A percentile compares a stretch with the other conserved stretches of the same genome.
These are phyloP conservation scores for Tetraneura akinire DNA, from an alignment of 1,140 invertebrate species.

Conservation along the genomic window DNA sequence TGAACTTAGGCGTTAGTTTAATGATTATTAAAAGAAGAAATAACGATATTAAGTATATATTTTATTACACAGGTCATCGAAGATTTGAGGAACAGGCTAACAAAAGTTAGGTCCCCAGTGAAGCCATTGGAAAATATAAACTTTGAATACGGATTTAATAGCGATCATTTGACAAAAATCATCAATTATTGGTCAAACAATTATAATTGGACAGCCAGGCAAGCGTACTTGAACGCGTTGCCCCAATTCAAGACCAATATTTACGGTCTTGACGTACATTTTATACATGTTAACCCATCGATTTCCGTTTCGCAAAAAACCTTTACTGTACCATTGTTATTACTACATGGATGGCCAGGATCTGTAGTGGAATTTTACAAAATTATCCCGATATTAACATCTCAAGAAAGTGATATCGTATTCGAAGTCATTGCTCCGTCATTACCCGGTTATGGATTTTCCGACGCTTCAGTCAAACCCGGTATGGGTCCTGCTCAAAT, in stretches of 20 bases:
- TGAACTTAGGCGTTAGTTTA: too few species aligned
- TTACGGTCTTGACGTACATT: conserved; percentile 74
- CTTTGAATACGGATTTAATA: conserved; percentile 79
- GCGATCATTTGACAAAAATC: conserved; percentile 67
- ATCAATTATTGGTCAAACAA: conserved; percentile 72
- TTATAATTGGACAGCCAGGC: conserved; percentile 74
- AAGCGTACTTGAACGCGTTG: conserved; percentile 69
- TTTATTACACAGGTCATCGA: conserved; percentile 48
- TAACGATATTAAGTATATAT: too few species aligned
- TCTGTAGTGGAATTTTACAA: conserved; percentile 84
- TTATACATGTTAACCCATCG: conserved; percentile 66
- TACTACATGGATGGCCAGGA: conserved; percentile 91
- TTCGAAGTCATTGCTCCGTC: conserved; percentile 81
- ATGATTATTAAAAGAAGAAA: too few species aligned
- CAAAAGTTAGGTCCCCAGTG: conserved; percentile 18
- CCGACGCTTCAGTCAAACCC: conserved; percentile 67
- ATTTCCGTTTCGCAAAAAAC: conserved; percentile 54
- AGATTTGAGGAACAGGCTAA: conserved; percentile 51
- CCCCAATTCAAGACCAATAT: conserved; percentile 75
- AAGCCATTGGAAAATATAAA: conserved; percentile 67
- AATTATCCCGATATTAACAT: conserved; percentile 71
- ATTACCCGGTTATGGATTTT: conserved; percentile 84
- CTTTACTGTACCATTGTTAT: conserved; percentile 63
- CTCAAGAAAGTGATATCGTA: conserved; percentile 66
- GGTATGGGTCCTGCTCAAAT: conserved; percentile 68